A percentile compares a stretch with the other conserved stretches of the same genome.
Evolutionary conservation across 1,140 invertebrate species (phyloP).

Genomic region (Diabrotica virgifera): DNA sequence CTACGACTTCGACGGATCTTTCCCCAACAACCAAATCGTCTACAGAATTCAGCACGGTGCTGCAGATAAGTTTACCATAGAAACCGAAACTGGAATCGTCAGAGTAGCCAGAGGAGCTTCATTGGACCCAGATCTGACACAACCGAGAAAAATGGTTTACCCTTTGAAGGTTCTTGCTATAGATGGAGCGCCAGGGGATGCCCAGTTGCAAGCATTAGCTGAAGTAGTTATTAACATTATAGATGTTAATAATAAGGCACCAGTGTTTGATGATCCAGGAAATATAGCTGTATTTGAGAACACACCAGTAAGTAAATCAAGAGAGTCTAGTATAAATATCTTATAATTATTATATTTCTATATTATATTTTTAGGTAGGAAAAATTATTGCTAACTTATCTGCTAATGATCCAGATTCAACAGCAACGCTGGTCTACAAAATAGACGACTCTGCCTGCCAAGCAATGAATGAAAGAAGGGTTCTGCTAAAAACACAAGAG

Average conservation of each 20-base stretch:
- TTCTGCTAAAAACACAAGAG: constrained; percentile 64
- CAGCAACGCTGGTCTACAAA: constrained; percentile 70
- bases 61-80: constrained; percentile 89
- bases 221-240: constrained; percentile 81
- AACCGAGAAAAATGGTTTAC: constrained; percentile 67
- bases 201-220: constrained; percentile 66
- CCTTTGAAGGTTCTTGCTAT: constrained; percentile 71
- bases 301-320: constrained; percentile 57
- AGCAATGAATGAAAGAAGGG: constrained; percentile 77
- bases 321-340: background rate
- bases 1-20: constrained; percentile 78
- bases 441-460: constrained; percentile 68
- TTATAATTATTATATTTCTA: no score
- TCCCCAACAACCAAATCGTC: constrained; percentile 81
- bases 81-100: constrained; percentile 76
- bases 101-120: constrained; percentile 81
- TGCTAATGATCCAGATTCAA: constrained; percentile 77
- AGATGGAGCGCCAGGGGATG: constrained; percentile 81
- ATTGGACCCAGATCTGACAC: constrained; percentile 84
- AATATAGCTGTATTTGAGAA: constrained; percentile 72
- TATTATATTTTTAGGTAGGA: constrained; percentile 57
- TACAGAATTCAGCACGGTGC: constrained; percentile 86
- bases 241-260: constrained; percentile 90
- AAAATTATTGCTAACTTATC: constrained; percentile 63
- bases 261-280: constrained; percentile 67